Evolutionary conservation across 2,888 invertebrate species (phyloP), one percentile per base, ranked within the genome.

Genomic region (Tetanocera ferruginea): DNA sequence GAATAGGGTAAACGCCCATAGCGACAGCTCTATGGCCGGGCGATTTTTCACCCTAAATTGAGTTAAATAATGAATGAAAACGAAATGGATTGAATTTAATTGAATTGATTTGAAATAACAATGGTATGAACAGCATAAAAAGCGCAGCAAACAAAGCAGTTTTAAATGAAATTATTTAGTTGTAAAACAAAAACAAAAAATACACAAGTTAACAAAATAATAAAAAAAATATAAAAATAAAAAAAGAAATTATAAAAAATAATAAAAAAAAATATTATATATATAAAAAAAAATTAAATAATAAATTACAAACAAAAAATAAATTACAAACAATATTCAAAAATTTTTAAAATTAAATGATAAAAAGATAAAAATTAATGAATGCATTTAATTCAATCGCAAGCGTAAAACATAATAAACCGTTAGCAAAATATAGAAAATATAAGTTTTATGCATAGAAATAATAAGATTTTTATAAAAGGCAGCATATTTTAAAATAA

Each of bases 11-110:
- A 90, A 95, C 93, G 88, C 97, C 97, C 95, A 96, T 95, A 87
- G 96, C 95, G 87, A 95, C 94, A 90, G 95, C 94, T 90, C 96
- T 94, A 91, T 96, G 95, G 92, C 95, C 96, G 90, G 97, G 97
- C 91, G 97, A 96, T 91, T 95, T 95, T 89, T 95, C 94, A 91
- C 97, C 96, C 96, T 96, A 80, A 73, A 79, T 80, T 60, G 52
- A 79, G n/a, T 37, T 11, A 72, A 73, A 64, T 51, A 55, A 25
- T 43, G 43, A 55, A 31, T 52, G 25, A n/a, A 51, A 31, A 37
- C 19, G 60, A 55, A 23, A 8, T 60, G 60, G 31, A 62, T 28
- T 43, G 49, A 28, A 64, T 28, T 43, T 31, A 28, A 64, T 19
- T 71, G 14, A 64, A 62, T 28, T 8, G 25, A 23, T 19, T 62